These are phyloP conservation scores for Tolmerus cingulatus DNA, from an alignment of 2,888 invertebrate genomes.

Conservation along the genomic window DNA sequence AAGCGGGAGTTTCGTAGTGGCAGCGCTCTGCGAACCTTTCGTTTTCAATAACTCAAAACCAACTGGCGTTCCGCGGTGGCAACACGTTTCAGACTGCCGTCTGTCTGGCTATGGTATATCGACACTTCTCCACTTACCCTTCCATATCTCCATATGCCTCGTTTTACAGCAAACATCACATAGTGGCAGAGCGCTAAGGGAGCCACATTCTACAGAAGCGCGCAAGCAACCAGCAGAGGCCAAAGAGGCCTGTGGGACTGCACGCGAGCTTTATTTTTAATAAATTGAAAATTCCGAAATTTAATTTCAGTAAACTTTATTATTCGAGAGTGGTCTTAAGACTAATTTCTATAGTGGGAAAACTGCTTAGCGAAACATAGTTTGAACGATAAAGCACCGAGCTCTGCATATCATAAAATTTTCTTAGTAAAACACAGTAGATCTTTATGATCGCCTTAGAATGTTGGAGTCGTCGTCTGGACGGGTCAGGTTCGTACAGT, in stretches of 20 bases:
- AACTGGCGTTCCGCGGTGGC: conserved; percentile 12
- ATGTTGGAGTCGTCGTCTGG: no score
- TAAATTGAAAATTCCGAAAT: no score
- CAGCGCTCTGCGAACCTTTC: background rate
- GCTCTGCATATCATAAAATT: no score
- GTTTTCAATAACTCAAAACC: background rate
- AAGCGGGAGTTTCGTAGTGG: background rate
- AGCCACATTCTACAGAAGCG: background rate
- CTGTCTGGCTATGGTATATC: conserved; percentile 31
- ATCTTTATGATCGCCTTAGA: no score
- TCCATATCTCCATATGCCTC: background rate
- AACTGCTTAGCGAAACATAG: no score
- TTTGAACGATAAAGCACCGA: no score
- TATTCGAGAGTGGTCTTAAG: no score
- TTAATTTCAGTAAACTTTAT: no score
- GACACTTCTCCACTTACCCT: background rate
- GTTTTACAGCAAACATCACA: background rate
- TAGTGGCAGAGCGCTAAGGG: background rate
- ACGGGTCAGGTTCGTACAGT: no score
- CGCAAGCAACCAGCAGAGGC: background rate
- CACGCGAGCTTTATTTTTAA: no score
- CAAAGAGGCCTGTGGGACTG: background rate
- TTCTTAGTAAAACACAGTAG: no score
- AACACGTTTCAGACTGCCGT: background rate
- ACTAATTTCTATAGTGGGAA: no score